These are phyloP conservation scores for Caerostris extrusa DNA, from an alignment of 1,140 invertebrate genomes.

Conservation along the genomic window DNA sequence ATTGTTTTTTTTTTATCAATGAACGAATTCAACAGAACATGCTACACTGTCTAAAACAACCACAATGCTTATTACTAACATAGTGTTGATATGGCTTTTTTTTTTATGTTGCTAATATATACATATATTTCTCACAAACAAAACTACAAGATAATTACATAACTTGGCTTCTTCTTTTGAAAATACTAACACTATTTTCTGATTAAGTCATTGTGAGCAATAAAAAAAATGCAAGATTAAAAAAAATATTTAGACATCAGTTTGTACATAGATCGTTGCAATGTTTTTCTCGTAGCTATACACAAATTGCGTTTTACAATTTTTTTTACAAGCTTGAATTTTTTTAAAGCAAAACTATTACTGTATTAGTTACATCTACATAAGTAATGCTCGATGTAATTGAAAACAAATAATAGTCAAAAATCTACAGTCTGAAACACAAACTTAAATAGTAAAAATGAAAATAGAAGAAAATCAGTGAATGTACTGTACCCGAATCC, in stretches of 20 bases:
- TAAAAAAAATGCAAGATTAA: constrained; percentile 34
- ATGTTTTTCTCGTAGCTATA: constrained; percentile 12
- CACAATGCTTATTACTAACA: constrained; percentile 73
- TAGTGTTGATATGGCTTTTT: constrained; percentile 74
- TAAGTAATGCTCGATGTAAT: constrained; percentile 59
- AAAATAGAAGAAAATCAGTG: constrained; percentile 2
- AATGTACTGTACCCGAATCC: not conserved
- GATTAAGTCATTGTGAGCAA: constrained; percentile 40
- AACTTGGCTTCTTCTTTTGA: constrained; percentile 16
- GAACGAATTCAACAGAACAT: constrained; percentile 74
- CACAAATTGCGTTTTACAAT: constrained; percentile 15
- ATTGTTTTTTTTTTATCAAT: constrained; percentile 60
- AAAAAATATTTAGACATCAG: constrained; percentile 39
- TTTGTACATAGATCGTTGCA: constrained; percentile 46
- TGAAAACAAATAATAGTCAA: constrained; percentile 1
- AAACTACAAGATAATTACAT: constrained; percentile 72
- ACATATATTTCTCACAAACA: constrained; percentile 66
- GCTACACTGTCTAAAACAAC: constrained; percentile 68
- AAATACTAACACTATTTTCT: constrained; percentile 44
- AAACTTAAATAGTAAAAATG: not conserved
- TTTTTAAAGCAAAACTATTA: constrained; percentile 16
- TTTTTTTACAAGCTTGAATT: constrained; percentile 24
- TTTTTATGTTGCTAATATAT: constrained; percentile 70
- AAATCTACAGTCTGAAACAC: not conserved
- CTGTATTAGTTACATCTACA: not conserved